A percentile compares a stretch with the other conserved stretches of the same genome.
These are phyloP conservation scores for Carcharodon carcharias DNA, from an alignment of 2,797 vertebrate species.

Conservation along the genomic window DNA sequence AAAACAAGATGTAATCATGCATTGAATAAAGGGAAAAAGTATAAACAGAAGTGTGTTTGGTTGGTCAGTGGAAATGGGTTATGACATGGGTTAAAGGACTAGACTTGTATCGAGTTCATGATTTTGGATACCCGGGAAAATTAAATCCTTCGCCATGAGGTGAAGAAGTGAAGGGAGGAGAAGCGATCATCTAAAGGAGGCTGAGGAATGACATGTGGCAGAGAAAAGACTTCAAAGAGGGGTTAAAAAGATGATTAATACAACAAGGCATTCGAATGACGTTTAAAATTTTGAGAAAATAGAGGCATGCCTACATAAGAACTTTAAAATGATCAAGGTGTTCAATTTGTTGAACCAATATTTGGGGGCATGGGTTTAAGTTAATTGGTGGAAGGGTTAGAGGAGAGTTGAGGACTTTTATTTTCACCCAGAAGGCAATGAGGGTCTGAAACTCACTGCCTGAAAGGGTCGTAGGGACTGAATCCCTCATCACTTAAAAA, in stretches of 20 bases:
- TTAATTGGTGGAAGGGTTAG: too few relatives aligned
- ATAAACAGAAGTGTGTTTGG: too few relatives aligned
- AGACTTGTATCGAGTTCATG: neutral
- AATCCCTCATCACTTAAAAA: too few relatives aligned
- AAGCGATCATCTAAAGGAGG: neutral
- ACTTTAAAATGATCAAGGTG: neutral
- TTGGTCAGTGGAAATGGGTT: neutral
- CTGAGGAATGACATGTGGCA: neutral
- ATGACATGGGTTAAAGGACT: neutral
- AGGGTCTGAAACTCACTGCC: too few relatives aligned
- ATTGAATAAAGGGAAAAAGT: neutral
- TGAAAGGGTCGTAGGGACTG: too few relatives aligned
- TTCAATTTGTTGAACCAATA: too few relatives aligned
- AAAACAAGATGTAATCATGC: neutral
- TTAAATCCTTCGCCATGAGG: neutral
- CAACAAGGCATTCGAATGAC: neutral
- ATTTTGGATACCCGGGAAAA: neutral
- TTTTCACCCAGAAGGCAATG: too few relatives aligned
- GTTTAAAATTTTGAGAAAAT: neutral
- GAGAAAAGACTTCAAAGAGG: neutral
- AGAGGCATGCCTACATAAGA: neutral
- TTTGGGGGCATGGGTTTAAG: too few relatives aligned
- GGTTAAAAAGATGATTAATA: neutral
- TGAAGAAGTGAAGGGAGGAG: neutral
- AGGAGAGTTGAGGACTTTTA: too few relatives aligned